Percentiles rank a stretch among this genome's conserved stretches.
phyloP scores from a whole-genome alignment of 2,797 vertebrate genomes.

The Microctenopoma steveboyesi region DNA sequence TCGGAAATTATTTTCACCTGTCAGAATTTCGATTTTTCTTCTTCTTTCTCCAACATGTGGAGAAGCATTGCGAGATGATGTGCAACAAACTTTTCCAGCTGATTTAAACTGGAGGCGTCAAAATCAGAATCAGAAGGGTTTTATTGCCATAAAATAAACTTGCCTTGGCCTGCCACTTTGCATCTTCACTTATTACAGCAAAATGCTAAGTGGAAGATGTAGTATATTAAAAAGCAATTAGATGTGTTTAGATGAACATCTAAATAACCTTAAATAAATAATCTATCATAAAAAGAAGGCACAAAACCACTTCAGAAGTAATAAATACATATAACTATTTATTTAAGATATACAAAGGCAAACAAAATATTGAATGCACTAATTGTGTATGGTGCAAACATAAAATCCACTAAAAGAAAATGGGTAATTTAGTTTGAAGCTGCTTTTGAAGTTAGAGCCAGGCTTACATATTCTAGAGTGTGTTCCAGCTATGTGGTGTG shows the following conservation, averaged over 20 bases:
- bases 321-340: background rate
- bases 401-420: slow-evolving; percentile 5
- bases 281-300: background rate
- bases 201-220: slow-evolving; percentile 3
- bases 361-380: background rate
- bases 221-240: slow-evolving; percentile 3
- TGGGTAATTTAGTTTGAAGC: slow-evolving; percentile 4
- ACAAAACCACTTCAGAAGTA: background rate
- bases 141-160: slow-evolving; percentile 1
- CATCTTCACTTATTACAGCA: slow-evolving; percentile 4
- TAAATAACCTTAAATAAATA: background rate
- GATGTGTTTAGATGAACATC: background rate
- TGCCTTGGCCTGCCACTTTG: slow-evolving; percentile 7
- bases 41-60: background rate
- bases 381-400: background rate
- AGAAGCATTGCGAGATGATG: background rate
- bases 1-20: background rate
- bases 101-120: background rate
- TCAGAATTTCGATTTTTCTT: background rate
- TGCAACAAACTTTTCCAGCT: background rate
- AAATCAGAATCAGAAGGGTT: too few species aligned
- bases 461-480: background rate
- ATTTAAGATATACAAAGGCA: background rate
- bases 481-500: background rate
- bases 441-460: slow-evolving; percentile 17